Evolutionary conservation across 2,888 invertebrate species (phyloP), one percentile per base, ranked within the genome.

Genomic region (Torymus texanus): DNA sequence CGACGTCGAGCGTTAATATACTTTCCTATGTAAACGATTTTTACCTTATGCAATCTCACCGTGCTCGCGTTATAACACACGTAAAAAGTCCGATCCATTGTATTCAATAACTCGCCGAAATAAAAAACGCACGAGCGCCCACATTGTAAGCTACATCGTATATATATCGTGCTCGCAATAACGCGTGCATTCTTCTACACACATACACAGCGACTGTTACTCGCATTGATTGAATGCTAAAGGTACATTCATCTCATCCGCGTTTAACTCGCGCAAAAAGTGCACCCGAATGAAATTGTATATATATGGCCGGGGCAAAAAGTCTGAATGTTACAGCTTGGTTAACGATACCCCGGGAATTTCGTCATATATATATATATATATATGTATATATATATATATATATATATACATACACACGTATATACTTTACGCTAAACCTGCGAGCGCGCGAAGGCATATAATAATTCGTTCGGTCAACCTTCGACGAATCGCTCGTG

Each of bases 21-120:
- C 73, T 73, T 76, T 80, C 71, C 58, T 76, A 59, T 73, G 80
- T 41, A 72, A 79, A 67, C 66, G 67, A 75, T 62, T 67, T 72
- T 75, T 51, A 53, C 61, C 72, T 68, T 76, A 61, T 59, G 80
- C 75, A 80, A 76, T 21, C 41, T 41, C 41, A 8, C 11, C n/a
- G 29, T 11, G 0, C 51, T 1, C 12, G 53, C 21, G 50, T n/a
- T 63, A 0, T 21, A 70, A 29, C 10, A 13, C 16, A 51, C 41
- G 21, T 13, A 68, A 56, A 73, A 55, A 74, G 29, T 41, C 14
- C 24, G n/a, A 63, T 79, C 55, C 61, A 75, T 79, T 79, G 75
- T 75, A 55, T 75, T 53, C 75, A 74, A 56, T 73, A 11, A 58
- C 18, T 50, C 59, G 63, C 24, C 11, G 56, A n/a, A 67, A 21